These are phyloP conservation scores for Forbesichthys papilliferus DNA, from an alignment of 2,113 vertebrate species.

Conservation along the genomic window DNA sequence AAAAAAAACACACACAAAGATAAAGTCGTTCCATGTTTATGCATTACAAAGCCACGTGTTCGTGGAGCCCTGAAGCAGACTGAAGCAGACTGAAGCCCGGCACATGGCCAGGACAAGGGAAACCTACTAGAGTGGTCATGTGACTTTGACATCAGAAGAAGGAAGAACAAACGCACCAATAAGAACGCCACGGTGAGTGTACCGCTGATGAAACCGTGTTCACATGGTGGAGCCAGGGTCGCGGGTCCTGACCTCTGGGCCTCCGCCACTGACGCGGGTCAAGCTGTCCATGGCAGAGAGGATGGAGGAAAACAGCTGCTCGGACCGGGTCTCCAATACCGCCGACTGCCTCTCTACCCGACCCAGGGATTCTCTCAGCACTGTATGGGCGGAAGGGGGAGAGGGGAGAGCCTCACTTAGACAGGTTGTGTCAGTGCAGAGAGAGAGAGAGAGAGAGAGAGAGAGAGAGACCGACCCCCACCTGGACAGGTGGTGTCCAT, in stretches of 20 bases:
- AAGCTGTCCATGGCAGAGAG: slow-evolving; percentile 76
- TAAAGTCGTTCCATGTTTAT: no score
- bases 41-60: no score
- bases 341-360: slow-evolving; percentile 82
- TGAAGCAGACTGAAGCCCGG: no score
- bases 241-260: neutral
- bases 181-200: no score
- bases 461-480: slow-evolving; percentile 58
- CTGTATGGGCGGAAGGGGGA: slow-evolving; percentile 59
- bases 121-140: no score
- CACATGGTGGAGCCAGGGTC: neutral
- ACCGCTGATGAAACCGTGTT: neutral
- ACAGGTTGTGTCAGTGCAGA: slow-evolving; percentile 78
- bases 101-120: no score
- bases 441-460: neutral
- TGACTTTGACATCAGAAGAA: no score
- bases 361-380: slow-evolving; percentile 81
- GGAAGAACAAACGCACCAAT: no score
- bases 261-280: slow-evolving; percentile 30
- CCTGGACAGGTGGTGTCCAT: slow-evolving; percentile 83
- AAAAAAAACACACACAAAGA: no score
- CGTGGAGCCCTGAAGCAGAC: no score
- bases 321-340: slow-evolving; percentile 76
- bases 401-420: slow-evolving; percentile 76
- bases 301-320: slow-evolving; percentile 80